Percentiles rank a stretch among this genome's conserved stretches.
These are phyloP conservation scores for Sylvicola cinctus DNA, from an alignment of 2,888 invertebrate species.

Conservation along the genomic window DNA sequence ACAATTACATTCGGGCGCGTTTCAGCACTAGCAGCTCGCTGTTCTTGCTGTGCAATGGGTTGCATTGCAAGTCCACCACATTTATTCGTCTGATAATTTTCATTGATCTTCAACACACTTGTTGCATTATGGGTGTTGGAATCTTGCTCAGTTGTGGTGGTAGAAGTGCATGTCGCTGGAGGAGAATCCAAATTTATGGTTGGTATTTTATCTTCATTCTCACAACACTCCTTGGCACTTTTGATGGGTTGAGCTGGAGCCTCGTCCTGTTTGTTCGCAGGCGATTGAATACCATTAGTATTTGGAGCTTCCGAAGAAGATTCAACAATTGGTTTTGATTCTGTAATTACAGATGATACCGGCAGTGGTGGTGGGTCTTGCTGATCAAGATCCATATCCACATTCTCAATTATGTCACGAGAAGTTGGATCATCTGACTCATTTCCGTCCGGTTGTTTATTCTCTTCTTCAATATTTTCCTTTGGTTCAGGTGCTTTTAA, in stretches of 20 bases:
- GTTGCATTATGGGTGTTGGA: conserved; percentile 1
- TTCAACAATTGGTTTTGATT: no score
- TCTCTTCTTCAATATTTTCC: no score
- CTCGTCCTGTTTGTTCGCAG: no score
- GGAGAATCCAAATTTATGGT: conserved; percentile 7
- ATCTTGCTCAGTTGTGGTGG: not conserved
- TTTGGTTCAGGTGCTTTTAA: no score
- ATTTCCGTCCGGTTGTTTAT: conserved; percentile 7
- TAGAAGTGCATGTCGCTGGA: no score
- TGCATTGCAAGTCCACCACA: not conserved
- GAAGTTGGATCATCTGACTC: conserved; percentile 8
- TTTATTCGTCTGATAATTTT: conserved; percentile 6
- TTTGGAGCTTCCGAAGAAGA: no score
- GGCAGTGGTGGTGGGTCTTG: conserved; percentile 1
- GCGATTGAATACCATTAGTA: no score
- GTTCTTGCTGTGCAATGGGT: no score
- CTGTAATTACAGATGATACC: conserved; percentile 3
- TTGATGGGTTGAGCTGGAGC: no score
- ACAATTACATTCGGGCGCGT: conserved; percentile 10
- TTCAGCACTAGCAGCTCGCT: conserved; percentile 1
- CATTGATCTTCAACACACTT: conserved; percentile 9
- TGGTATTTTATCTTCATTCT: conserved; percentile 16
- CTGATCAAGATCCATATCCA: conserved; percentile 5
- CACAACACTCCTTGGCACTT: no score
- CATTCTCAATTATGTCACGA: conserved; percentile 3